Base-by-base conservation (phyloP, 2,113 vertebrate species). In the Phodopus roborovskii region DNA sequence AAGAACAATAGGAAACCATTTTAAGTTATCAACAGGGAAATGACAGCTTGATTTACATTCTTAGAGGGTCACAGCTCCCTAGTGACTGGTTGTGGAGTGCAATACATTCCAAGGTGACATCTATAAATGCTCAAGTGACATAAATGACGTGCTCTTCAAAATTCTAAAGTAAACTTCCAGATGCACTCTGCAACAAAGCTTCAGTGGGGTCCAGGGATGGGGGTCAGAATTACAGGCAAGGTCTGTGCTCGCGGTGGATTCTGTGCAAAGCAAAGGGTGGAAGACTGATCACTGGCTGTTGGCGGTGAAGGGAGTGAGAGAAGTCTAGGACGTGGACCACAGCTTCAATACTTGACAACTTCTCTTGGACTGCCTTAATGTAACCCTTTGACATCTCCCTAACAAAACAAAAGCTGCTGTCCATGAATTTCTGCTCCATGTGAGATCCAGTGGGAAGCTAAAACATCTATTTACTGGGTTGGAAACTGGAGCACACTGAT, bases 371-470 rank as follows among this genome's bases (percentile, higher is more conserved):
- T 66, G 81, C 17, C 30, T 77, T 91, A 53, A 74, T 73, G 78
- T 17, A 30, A 56, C 30, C 39, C 90, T 70, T 66, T 64, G 84
- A 62, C 75, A 94, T 50, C 9, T 30, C 86, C 42, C n/a, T 93
- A n/a, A 92, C n/a, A 90, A 74, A 95, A 83, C 50, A 33, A 95
- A 81, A 94, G 39, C 19, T 84, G 20, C 56, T 83, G 33, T 94
- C 30, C 78, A 84, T 53, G 81, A 95, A 88, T n/a, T 89, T 15
- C 12, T 90, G 17, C 70, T 90, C 53, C 22, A 26, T 9, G 9
- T 33, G 9, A 75, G 68, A 94, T 3, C 73, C n/a, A 71, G 74
- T 19, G 75, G 81, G 39, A 87, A 90, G n/a, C 36, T 66, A 53
- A 53, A 93, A 68, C 7, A 60, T 13, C 36, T 92, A 24, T 50